Evolutionary conservation across 2,888 invertebrate species (phyloP).

Genomic region (Mantis religiosa): DNA sequence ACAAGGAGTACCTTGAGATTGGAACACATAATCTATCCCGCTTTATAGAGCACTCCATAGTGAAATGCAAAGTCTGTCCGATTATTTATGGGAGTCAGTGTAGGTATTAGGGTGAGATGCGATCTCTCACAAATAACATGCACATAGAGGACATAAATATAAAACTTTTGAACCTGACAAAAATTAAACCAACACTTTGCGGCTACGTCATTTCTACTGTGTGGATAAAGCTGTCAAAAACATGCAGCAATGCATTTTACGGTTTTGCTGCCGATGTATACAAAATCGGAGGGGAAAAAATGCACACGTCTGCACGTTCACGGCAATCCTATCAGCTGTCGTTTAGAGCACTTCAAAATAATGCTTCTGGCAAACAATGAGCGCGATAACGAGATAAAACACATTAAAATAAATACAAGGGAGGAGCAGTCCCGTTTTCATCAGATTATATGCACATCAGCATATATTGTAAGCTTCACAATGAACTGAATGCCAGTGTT

Average conservation of each 20-base stretch:
- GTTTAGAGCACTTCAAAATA: not conserved
- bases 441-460: not conserved
- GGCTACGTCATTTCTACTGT: not conserved
- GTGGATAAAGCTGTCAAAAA: not conserved
- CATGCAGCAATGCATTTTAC: not conserved
- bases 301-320: not conserved
- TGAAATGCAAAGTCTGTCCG: too few species aligned
- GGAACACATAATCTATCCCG: too few species aligned
- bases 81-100: too few species aligned
- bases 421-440: not conserved
- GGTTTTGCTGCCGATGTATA: not conserved
- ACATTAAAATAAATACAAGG: not conserved
- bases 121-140: too few species aligned
- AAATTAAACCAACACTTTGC: not conserved
- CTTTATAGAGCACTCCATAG: too few species aligned
- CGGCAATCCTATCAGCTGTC: not conserved
- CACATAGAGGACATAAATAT: not conserved
- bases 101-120: too few species aligned
- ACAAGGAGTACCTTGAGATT: too few species aligned
- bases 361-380: not conserved
- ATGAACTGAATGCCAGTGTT: too few species aligned
- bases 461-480: too few species aligned
- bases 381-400: not conserved
- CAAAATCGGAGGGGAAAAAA: not conserved
- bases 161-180: not conserved